phyloP scores from a whole-genome alignment of 2,888 invertebrate species.

The Lymantria dispar region DNA sequence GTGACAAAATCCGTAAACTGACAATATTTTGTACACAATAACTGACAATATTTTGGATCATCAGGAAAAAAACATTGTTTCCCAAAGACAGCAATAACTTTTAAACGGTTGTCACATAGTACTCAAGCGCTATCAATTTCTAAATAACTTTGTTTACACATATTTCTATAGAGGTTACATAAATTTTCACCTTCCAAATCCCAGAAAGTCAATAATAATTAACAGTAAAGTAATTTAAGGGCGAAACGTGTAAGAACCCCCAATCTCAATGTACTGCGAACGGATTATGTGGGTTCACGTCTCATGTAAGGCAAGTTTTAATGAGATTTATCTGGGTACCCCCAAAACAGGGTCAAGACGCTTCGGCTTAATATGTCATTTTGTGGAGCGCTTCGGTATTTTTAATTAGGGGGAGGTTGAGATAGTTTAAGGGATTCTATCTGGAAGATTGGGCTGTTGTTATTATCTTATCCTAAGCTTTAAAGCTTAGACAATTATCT shows the following conservation, averaged over 20 bases:
- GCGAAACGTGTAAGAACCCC: slow-evolving; percentile 12
- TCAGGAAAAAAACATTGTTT: no score
- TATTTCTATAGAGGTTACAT: neutral
- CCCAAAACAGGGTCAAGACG: slow-evolving; percentile 26
- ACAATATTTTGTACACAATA: no score
- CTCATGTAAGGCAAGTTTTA: slow-evolving; percentile 28
- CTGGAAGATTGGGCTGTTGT: neutral
- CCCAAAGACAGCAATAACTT: no score
- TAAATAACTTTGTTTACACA: no score
- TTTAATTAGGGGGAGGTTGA: slow-evolving; percentile 5
- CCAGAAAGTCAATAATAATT: slow-evolving; percentile 23
- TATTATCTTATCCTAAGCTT: no score
- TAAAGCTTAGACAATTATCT: no score
- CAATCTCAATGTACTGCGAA: slow-evolving; percentile 16
- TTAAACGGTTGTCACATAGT: no score
- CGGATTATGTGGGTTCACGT: slow-evolving; percentile 27
- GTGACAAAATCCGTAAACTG: no score
- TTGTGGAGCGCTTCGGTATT: slow-evolving; percentile 5
- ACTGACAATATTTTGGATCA: no score
- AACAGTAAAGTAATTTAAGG: slow-evolving; percentile 21
- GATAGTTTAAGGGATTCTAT: slow-evolving; percentile 1
- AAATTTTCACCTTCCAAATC: neutral
- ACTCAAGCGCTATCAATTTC: no score
- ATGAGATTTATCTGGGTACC: slow-evolving; percentile 22
- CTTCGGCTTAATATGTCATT: slow-evolving; percentile 6